phyloP scores from a whole-genome alignment of 2,113 vertebrate genomes.

The Lophotis ruficrista region DNA sequence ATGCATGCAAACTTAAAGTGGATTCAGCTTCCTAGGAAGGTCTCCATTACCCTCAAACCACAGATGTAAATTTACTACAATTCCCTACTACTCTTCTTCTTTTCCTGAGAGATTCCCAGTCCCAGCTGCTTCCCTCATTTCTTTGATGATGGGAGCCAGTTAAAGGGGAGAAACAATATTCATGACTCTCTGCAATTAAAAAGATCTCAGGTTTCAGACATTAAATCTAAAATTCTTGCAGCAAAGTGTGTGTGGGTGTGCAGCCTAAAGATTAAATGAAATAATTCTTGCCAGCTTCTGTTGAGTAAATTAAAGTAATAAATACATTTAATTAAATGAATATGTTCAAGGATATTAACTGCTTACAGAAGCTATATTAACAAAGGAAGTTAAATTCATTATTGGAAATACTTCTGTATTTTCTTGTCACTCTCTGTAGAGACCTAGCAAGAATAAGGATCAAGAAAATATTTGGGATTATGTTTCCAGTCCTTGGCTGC shows the following conservation, averaged over 20 bases:
- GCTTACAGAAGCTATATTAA: not conserved
- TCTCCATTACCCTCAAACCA: not conserved
- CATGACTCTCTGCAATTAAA: slow-evolving; percentile 35
- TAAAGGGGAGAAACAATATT: slow-evolving; percentile 27
- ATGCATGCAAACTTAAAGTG: not conserved
- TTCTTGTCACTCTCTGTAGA: not conserved
- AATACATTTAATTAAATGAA: slow-evolving; percentile 48
- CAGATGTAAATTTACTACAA: slow-evolving; percentile 4
- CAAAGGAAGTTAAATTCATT: not conserved
- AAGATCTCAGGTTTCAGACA: slow-evolving; percentile 30
- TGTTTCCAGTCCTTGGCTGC: not conserved
- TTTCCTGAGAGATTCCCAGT: slow-evolving; percentile 21
- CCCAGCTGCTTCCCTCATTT: not conserved
- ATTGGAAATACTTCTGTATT: not conserved
- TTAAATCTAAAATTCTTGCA: slow-evolving; percentile 31
- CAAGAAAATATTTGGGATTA: not conserved
- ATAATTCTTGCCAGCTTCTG: slow-evolving; percentile 44
- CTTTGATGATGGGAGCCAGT: slow-evolving; percentile 23
- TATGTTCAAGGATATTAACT: slow-evolving; percentile 23
- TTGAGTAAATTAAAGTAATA: slow-evolving; percentile 54
- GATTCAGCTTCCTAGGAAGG: not conserved
- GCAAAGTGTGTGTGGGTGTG: slow-evolving; percentile 43
- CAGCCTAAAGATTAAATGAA: slow-evolving; percentile 36
- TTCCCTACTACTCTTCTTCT: not conserved
- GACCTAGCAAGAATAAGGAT: not conserved